Base-by-base conservation (phyloP, 2,113 vertebrate genomes). In the Triplophysa dalaica region DNA sequence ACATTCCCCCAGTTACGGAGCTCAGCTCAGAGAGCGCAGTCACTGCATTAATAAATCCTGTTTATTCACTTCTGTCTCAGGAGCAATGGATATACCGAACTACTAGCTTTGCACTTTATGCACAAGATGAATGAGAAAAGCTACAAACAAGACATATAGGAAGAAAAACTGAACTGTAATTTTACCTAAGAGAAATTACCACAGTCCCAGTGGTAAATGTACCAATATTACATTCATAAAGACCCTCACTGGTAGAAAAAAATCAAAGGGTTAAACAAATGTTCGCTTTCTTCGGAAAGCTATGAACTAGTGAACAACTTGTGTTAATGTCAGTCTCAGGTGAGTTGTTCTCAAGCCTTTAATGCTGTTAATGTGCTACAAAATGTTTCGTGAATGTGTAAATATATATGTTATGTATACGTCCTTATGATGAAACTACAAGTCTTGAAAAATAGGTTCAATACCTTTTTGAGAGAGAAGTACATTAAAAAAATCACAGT, bases 31-130 rank as follows among this genome's bases (percentile, higher is more conserved):
- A 79, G 58, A 41, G 22, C 33, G 61, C 43, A 81, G 79, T 82
- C 74, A 70, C 70, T 70, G 80, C 79, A 70, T 81, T 69, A 58
- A 48, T 56, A 69, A 75, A 75, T 81, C 54, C 54, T 69, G 48
- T 81, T 77, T 81, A 69, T 69, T 61, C 79, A 69, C 41, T 38
- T 67, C 61, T 56, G 50, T 62, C 50, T 67, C 63, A 33, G 14
- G 70, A 67, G 72, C 56, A 52, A 66, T 69, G 43, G 56, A 38
- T 62, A 62, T 81, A 52, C 24, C 43, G 43, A 68, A 60, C 72
- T 69, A 56, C 60, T 24, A 61, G 56, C 65, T 12, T 58, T 70
- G 48, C 33, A 48, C 45, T 76, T 80, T 33, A 75, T 75, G 19
- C 75, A 45, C 54, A 29, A 75, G 60, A 43, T 19, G 17, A 79